Percentiles rank a stretch among this genome's conserved stretches.
Conservation (phyloP, 2,113 vertebrate genomes). For the Gavialis gangeticus region DNA sequence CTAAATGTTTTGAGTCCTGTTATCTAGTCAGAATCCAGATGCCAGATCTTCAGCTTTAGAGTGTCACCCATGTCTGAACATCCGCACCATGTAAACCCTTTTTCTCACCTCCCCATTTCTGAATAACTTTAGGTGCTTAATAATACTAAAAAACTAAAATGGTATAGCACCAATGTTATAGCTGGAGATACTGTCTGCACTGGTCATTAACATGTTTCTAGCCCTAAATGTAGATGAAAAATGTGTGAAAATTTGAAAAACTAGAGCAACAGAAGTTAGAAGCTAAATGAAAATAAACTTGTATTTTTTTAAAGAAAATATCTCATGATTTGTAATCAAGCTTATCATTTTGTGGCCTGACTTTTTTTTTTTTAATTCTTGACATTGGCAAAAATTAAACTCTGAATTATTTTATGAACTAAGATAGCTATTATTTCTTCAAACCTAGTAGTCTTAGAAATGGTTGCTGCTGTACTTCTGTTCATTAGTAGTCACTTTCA, state of each 20-base stretch:
- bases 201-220: background rate
- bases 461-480: background rate
- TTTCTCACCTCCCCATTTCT: no score
- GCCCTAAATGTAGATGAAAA: background rate
- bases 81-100: no score
- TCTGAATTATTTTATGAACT: background rate
- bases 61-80: no score
- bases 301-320: background rate
- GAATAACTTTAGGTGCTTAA: no score
- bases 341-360: background rate
- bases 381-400: background rate
- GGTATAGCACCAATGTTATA: background rate
- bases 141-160: no score
- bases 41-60: no score
- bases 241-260: background rate
- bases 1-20: no score
- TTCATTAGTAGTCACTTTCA: background rate
- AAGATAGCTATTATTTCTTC: background rate
- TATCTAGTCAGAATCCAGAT: no score
- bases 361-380: background rate
- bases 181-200: background rate
- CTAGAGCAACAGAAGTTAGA: background rate
- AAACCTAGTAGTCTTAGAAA: background rate
- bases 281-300: background rate
- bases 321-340: background rate